These are phyloP conservation scores for Triops cancriformis DNA, from an alignment of 1,140 invertebrate genomes.

Conservation along the genomic window DNA sequence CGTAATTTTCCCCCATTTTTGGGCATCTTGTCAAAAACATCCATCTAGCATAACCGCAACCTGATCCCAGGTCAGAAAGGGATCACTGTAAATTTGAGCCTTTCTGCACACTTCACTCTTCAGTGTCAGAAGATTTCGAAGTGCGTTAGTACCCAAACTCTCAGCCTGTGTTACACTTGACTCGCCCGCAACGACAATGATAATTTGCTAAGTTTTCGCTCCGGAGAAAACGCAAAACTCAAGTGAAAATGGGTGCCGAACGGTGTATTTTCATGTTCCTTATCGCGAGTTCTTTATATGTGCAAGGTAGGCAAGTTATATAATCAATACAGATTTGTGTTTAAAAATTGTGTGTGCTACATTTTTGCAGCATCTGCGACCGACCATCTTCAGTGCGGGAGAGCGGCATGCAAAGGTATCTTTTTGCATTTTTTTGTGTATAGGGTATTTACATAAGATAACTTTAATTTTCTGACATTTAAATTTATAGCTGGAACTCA, in stretches of 20 bases:
- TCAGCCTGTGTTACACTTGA: background rate
- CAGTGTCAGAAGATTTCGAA: background rate
- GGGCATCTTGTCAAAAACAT: conserved; percentile 9
- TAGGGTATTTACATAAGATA: too few relatives aligned
- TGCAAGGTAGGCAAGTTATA: background rate
- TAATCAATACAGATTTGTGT: background rate
- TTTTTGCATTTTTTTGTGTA: too few relatives aligned
- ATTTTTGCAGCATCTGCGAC: background rate
- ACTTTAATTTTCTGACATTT: conserved; percentile 41
- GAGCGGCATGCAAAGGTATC: background rate
- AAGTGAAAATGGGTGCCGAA: background rate
- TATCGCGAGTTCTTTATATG: background rate
- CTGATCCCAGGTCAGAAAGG: background rate
- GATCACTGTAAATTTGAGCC: background rate
- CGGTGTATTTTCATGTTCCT: background rate
- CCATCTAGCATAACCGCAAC: conserved; percentile 2
- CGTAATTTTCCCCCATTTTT: background rate
- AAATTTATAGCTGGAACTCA: conserved; percentile 40
- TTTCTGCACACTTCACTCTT: background rate
- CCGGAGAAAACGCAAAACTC: background rate
- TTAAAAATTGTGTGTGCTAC: background rate
- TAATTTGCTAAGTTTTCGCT: background rate
- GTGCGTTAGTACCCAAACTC: background rate
- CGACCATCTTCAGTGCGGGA: background rate
- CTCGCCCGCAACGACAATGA: background rate